Conservation (phyloP, 2,888 invertebrate species). For the Diplazon laetatorius region DNA sequence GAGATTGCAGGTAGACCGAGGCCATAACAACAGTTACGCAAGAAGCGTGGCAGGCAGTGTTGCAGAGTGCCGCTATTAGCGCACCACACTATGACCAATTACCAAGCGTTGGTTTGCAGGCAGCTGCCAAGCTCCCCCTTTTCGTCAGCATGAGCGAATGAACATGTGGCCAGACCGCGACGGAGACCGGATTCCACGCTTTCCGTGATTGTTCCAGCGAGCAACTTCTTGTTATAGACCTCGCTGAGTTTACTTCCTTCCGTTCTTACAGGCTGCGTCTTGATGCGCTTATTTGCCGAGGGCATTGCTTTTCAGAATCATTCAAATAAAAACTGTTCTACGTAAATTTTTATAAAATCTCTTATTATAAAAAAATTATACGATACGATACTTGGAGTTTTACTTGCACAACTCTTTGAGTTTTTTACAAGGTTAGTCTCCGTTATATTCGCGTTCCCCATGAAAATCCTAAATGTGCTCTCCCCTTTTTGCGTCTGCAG, state of each 20-base stretch:
- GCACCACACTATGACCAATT: constrained; percentile 82
- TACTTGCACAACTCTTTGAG: too few relatives aligned
- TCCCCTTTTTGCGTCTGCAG: too few relatives aligned
- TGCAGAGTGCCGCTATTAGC: constrained; percentile 82
- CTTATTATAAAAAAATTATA: too few relatives aligned
- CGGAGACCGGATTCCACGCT: constrained; percentile 3
- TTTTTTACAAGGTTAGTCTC: too few relatives aligned
- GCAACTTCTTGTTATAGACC: constrained; percentile 20
- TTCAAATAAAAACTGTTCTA: too few relatives aligned
- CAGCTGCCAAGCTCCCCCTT: constrained; percentile 49
- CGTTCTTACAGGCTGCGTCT: constrained; percentile 11
- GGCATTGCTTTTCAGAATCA: too few relatives aligned
- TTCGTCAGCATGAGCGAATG: constrained; percentile 30
- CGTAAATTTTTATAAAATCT: too few relatives aligned
- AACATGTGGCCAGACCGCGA: constrained; percentile 17
- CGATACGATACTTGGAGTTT: too few relatives aligned
- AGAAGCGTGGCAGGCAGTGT: constrained; percentile 73
- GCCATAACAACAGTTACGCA: constrained; percentile 57
- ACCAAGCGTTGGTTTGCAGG: constrained; percentile 63
- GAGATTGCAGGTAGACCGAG: constrained; percentile 58
- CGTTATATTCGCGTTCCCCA: too few relatives aligned
- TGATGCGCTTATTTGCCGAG: neutral
- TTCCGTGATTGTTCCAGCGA: constrained; percentile 37
- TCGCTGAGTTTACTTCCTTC: constrained; percentile 14
- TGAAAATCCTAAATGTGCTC: too few relatives aligned